These are phyloP conservation scores for Habropoda laboriosa DNA, from an alignment of 1,140 invertebrate species.

Conservation along the genomic window DNA sequence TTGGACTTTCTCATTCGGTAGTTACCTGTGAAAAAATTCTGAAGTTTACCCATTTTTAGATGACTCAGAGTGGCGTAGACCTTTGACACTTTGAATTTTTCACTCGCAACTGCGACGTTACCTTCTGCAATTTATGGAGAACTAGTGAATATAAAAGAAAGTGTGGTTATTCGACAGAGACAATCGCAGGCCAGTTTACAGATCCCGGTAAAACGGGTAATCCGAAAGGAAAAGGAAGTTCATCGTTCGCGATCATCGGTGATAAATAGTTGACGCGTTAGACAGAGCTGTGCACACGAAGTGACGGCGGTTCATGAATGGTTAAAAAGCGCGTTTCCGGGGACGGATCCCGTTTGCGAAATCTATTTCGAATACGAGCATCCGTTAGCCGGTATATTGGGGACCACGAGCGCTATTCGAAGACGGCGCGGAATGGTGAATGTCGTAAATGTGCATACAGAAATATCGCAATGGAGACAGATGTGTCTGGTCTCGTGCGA, in stretches of 20 bases:
- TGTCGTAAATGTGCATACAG: conserved; percentile 50
- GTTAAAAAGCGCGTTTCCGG: conserved; percentile 21
- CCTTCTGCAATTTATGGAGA: too few relatives aligned
- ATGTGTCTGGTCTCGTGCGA: conserved; percentile 54
- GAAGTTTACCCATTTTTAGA: too few relatives aligned
- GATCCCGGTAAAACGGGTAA: too few relatives aligned
- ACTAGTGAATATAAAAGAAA: too few relatives aligned
- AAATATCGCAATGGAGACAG: conserved; percentile 40
- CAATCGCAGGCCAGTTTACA: too few relatives aligned
- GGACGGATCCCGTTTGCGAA: conserved; percentile 11
- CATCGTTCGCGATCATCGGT: background rate
- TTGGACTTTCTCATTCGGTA: too few relatives aligned
- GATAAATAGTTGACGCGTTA: conserved; percentile 21
- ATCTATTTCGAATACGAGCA: conserved; percentile 52
- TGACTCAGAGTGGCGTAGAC: too few relatives aligned
- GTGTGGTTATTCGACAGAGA: too few relatives aligned
- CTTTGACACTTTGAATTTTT: too few relatives aligned
- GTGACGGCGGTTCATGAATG: background rate
- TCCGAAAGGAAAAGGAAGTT: background rate
- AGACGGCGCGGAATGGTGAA: conserved; percentile 27
- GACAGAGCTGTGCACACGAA: background rate
- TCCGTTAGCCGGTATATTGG: conserved; percentile 55
- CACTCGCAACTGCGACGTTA: too few relatives aligned
- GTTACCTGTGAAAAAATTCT: too few relatives aligned
- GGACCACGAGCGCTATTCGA: conserved; percentile 40